Evolutionary conservation across 2,797 vertebrate species (phyloP).

Genomic region (Rhinella marina): DNA sequence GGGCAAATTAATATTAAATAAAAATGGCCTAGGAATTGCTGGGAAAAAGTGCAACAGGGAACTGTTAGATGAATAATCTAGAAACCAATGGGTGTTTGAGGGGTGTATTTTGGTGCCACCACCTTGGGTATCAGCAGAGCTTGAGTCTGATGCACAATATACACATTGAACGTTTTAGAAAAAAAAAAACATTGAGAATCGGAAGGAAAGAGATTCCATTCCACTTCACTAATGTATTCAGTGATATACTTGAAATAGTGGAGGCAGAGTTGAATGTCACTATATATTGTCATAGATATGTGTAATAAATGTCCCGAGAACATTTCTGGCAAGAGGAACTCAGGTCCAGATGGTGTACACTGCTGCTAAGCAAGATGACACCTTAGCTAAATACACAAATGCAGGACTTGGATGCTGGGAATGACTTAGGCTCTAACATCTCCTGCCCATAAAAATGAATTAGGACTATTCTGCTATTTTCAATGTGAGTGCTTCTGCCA

Average conservation of each 20-base stretch:
- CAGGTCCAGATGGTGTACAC: conserved; percentile 7
- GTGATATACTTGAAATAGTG: neutral
- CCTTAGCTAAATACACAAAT: conserved; percentile 26
- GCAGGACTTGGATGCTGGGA: neutral
- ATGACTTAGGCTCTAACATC: conserved; percentile 6
- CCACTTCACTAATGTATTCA: neutral
- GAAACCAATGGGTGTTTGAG: neutral
- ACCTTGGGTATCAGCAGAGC: neutral
- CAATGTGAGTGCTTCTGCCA: neutral
- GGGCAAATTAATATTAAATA: neutral
- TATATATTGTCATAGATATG: conserved; percentile 11
- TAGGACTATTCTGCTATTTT: neutral
- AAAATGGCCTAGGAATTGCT: neutral
- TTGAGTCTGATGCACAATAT: neutral
- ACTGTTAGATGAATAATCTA: too few relatives aligned
- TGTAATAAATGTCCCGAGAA: neutral
- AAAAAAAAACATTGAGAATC: neutral
- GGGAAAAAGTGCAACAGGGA: neutral
- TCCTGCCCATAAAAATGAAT: neutral
- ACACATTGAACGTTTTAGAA: neutral
- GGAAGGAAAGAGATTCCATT: neutral
- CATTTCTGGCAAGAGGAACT: conserved; percentile 10
- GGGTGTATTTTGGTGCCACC: neutral
- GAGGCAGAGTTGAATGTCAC: neutral
- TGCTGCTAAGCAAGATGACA: conserved; percentile 18